Base-by-base conservation (phyloP, 2,888 invertebrate genomes). In the Heterodera filipjevi region DNA sequence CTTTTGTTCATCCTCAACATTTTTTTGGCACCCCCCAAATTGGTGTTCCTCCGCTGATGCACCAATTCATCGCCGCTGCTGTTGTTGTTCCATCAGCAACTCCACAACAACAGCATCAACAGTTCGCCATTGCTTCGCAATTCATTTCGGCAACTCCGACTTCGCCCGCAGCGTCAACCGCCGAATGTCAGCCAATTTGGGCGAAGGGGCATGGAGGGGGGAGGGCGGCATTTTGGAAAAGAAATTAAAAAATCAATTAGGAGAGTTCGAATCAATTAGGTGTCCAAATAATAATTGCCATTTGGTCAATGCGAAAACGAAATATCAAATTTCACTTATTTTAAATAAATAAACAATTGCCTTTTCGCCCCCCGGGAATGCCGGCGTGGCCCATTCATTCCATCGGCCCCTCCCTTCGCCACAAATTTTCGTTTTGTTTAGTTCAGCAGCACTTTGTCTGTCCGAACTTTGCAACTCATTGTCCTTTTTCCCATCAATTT, bases 391-490 rank as follows among this genome's bases (percentile, higher is more conserved):
- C n/a, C n/a, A n/a, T n/a, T n/a, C 49, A 19, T 14, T 19, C 49
- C 49, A 49, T 49, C 49, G 16, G 12, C 12, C 44, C 44, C 8
- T 44, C 44, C 44, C 8, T 44, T 12, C 44, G 44, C 8, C 44
- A 44, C 44, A 44, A 44, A 16, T 49, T 59, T 59, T 59, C 39
- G 3, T 39, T n/a, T n/a, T n/a, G 59, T 59, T 59, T 59, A 59
- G 59, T 22, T 19, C 59, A 59, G 59, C 59, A 59, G 59, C 59
- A 59, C 59, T 59, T 59, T 59, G 59, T 59, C 59, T 59, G 59
- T 59, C 59, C 59, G 27, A 53, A 22, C 53, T 6, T 16, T 53
- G 59, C 27, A 27, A n/a, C 19, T n/a, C 59, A 10, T 59, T 12
- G 8, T 2, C 27, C 59, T 10, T n/a, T 59, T 59, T 39, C 39